Base-by-base conservation (phyloP, 2,888 invertebrate species). In the Hypselothyrea guttata region DNA sequence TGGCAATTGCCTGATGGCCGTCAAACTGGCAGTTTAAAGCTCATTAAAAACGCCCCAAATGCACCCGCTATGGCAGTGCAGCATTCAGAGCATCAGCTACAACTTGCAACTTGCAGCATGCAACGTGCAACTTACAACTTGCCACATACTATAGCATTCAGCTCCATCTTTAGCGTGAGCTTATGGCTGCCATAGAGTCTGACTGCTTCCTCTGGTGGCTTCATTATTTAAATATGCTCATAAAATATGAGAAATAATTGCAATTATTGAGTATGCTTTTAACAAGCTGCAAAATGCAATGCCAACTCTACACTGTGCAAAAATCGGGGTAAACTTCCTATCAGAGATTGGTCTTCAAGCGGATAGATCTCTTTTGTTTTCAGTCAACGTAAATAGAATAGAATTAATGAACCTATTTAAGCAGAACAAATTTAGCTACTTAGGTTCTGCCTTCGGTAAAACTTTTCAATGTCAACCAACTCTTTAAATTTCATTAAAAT, bases 201-300 rank as follows among this genome's bases (percentile, higher is more conserved):
- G 30, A 22, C 22, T 22, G 41, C 30, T 18, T 18, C 34, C 37
- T 48, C 54, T 56, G 51, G 33, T 57, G 63, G 61, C 78, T 77
- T 77, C 78, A 78, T 78, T 78, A 78, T 74, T 74, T 67, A 74
- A 74, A 71, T 74, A 71, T 30, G 59, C 73, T 74, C 64, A 74
- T 74, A 74, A 74, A 78, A 78, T 82, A 78, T 78, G 83, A 78
- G 68, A 78, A 82, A 82, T 82, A 82, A 78, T 75, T 78, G 83
- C 83, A 78, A 82, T 82, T 78, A 78, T 82, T 77, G 75, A 64
- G 68, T 51, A 57, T 58, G 66, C 69, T 66, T 74, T 60, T 56
- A 64, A 64, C 68, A 71, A 71, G 71, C 70, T 49, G 70, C 70
- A 42, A 65, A 59, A 55, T 42, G 37, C 58, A 47, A 16, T 11